Evolutionary conservation across 2,113 vertebrate species (phyloP).

Genomic region (Sardina pilchardus): DNA sequence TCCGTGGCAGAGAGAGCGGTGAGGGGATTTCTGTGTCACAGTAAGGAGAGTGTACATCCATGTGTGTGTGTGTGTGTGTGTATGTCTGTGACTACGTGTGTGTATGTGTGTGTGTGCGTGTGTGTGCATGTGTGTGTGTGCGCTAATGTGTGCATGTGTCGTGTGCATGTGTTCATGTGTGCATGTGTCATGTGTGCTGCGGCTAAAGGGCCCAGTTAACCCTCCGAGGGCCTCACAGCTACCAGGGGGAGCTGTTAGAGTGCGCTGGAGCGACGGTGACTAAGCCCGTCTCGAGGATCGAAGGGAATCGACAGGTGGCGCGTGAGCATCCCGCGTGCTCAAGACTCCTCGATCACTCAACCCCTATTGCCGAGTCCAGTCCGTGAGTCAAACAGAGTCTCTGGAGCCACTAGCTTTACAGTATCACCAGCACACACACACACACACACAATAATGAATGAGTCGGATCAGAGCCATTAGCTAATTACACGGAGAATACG

Average conservation of each 20-base stretch:
- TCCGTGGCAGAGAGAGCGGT: constrained; percentile 42
- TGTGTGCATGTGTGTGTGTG: neutral
- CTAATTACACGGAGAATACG: neutral
- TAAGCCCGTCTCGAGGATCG: neutral
- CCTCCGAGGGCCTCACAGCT: neutral
- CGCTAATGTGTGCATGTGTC: neutral
- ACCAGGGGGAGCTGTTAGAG: neutral
- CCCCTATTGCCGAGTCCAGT: neutral
- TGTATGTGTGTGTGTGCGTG: neutral
- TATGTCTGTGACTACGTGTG: neutral
- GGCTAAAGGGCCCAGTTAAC: neutral
- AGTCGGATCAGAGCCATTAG: constrained; percentile 9
- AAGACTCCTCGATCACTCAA: neutral
- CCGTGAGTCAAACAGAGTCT: neutral
- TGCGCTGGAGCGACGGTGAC: neutral
- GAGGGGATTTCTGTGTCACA: neutral
- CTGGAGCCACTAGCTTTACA: neutral
- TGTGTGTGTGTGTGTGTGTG: neutral
- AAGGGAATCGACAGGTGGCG: constrained; percentile 4
- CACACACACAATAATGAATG: neutral
- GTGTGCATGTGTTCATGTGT: constrained; percentile 34
- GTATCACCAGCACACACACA: neutral
- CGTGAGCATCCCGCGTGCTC: neutral
- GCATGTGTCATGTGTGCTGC: constrained; percentile 46
- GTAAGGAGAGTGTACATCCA: neutral